These are phyloP conservation scores for Trisateles emortualis DNA, from an alignment of 2,888 invertebrate genomes.

Conservation along the genomic window DNA sequence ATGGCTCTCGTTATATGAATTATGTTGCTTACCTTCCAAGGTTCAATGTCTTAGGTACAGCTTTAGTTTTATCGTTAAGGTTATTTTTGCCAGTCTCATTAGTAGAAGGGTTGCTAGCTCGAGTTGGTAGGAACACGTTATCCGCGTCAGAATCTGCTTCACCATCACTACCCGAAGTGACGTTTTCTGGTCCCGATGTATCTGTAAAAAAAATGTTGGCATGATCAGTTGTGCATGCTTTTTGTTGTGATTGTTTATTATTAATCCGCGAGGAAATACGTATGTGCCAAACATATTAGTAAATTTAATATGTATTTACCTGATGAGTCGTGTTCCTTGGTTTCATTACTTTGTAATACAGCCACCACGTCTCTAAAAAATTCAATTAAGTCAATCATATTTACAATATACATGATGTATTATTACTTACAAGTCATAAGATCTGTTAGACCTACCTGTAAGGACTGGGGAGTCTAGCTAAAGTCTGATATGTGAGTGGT, in stretches of 20 bases:
- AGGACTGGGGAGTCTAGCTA: slow-evolving; percentile 93
- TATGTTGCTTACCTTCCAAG: slow-evolving; percentile 70
- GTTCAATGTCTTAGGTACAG: slow-evolving; percentile 80
- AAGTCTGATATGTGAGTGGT: slow-evolving; percentile 94
- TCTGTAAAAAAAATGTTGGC: slow-evolving; percentile 45
- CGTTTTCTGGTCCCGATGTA: slow-evolving; percentile 90
- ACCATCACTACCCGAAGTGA: slow-evolving; percentile 79
- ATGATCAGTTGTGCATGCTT: background rate
- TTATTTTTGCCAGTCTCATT: slow-evolving; percentile 56
- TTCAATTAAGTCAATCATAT: background rate
- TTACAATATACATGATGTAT: background rate
- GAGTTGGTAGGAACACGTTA: slow-evolving; percentile 79
- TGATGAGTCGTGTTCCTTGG: slow-evolving; percentile 84
- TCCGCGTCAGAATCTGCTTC: slow-evolving; percentile 83
- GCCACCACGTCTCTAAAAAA: slow-evolving; percentile 89
- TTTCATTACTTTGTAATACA: slow-evolving; percentile 89
- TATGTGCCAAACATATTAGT: too few species aligned
- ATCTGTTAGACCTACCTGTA: slow-evolving; percentile 86
- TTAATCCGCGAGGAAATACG: too few species aligned
- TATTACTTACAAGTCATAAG: too few species aligned
- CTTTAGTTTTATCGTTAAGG: slow-evolving; percentile 63
- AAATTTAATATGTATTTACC: slow-evolving; percentile 55
- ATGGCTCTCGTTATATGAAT: background rate
- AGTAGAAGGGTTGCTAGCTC: slow-evolving; percentile 69
- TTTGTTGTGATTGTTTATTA: too few species aligned